A percentile compares a stretch with the other conserved stretches of the same genome.
phyloP scores from a whole-genome alignment of 2,888 invertebrate genomes.

The Sipha maydis region DNA sequence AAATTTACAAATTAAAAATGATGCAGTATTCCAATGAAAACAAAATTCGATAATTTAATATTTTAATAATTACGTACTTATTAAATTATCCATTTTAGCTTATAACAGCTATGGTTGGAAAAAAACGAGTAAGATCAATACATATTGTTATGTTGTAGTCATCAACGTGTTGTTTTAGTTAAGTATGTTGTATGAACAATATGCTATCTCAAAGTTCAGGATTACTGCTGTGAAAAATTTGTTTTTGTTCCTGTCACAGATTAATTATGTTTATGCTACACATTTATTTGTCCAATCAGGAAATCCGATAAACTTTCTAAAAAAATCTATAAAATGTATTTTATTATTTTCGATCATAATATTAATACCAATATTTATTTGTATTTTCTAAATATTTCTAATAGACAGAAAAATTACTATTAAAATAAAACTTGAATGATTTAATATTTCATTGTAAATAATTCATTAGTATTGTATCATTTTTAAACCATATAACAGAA shows the following conservation, averaged over 20 bases:
- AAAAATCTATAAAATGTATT: background rate
- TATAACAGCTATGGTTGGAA: background rate
- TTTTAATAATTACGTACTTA: background rate
- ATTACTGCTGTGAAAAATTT: slow-evolving; percentile 35
- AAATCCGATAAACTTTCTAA: no score
- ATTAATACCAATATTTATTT: background rate
- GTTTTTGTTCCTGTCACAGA: slow-evolving; percentile 17
- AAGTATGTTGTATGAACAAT: slow-evolving; percentile 19
- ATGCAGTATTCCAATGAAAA: background rate
- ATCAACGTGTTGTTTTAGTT: slow-evolving; percentile 9
- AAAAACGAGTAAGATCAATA: background rate
- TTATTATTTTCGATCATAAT: background rate
- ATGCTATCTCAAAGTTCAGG: slow-evolving; percentile 38
- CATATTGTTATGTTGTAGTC: slow-evolving; percentile 2
- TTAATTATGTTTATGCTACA: slow-evolving; percentile 16
- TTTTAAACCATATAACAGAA: background rate
- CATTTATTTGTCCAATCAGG: background rate
- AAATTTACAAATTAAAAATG: background rate
- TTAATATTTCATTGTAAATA: no score
- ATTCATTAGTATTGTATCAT: background rate
- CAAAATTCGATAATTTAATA: background rate
- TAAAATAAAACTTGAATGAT: background rate
- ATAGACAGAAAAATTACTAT: background rate
- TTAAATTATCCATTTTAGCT: background rate
- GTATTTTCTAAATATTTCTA: background rate